phyloP scores from a whole-genome alignment of 2,888 invertebrate species.

The Mallateleia sp. region DNA sequence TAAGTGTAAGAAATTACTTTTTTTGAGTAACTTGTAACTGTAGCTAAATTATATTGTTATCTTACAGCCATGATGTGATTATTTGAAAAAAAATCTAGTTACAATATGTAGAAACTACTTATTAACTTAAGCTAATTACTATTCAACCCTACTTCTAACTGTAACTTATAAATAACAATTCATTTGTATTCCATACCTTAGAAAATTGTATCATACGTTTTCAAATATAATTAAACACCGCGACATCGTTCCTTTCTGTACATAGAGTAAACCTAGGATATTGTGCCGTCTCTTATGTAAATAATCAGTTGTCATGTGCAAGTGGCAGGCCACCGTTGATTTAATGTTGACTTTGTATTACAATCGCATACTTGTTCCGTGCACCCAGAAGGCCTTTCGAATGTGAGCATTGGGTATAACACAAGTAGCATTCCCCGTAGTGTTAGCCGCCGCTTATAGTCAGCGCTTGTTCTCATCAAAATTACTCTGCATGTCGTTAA shows the following conservation, averaged over 20 bases:
- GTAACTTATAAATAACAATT: too few species aligned
- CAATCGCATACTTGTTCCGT: constrained; percentile 86
- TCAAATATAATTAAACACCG: too few species aligned
- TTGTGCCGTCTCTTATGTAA: constrained; percentile 42
- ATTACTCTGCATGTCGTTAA: constrained; percentile 50
- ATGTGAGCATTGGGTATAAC: constrained; percentile 88
- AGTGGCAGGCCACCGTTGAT: constrained; percentile 83
- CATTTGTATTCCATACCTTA: too few species aligned
- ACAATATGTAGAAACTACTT: too few species aligned
- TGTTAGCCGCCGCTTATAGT: constrained; percentile 80
- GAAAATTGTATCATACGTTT: too few species aligned
- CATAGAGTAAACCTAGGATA: constrained; percentile 14
- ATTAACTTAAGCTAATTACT: too few species aligned
- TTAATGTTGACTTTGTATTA: constrained; percentile 82
- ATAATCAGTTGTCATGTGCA: constrained; percentile 82
- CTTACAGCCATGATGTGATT: too few species aligned
- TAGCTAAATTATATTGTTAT: too few species aligned
- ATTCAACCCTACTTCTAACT: too few species aligned
- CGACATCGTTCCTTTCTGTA: background rate
- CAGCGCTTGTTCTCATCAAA: constrained; percentile 68
- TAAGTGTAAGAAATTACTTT: too few species aligned
- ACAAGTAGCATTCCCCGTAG: constrained; percentile 85
- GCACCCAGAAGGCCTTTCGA: constrained; percentile 88
- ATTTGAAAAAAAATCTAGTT: too few species aligned
- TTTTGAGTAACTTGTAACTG: too few species aligned